phyloP scores from a whole-genome alignment of 2,797 vertebrate genomes.

The Schizopygopsis pylzovi region DNA sequence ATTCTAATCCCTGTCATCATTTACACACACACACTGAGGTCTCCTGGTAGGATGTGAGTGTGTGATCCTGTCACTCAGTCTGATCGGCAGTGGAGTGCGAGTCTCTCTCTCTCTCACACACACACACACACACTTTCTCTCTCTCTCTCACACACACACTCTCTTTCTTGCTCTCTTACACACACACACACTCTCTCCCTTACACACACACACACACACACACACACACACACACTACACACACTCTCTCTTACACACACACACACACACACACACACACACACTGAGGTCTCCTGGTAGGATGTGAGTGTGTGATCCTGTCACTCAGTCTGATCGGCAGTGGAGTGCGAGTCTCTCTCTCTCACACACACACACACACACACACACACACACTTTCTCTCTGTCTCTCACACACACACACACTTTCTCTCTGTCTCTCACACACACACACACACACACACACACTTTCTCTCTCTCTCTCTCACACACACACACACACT shows the following conservation, averaged over 20 bases:
- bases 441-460: too few relatives aligned
- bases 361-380: too few relatives aligned
- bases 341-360: neutral
- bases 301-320: slow-evolving; percentile 54
- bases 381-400: too few relatives aligned
- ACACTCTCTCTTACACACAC: too few relatives aligned
- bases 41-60: slow-evolving; percentile 46
- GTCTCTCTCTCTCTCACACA: neutral
- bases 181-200: neutral
- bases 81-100: slow-evolving; percentile 68
- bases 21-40: slow-evolving; percentile 42
- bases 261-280: slow-evolving; percentile 24
- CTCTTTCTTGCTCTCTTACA: too few relatives aligned
- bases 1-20: slow-evolving; percentile 71
- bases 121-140: slow-evolving; percentile 28
- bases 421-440: too few relatives aligned
- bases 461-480: too few relatives aligned
- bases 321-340: slow-evolving; percentile 72
- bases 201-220: neutral
- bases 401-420: too few relatives aligned
- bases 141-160: too few relatives aligned
- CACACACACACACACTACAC: too few relatives aligned
- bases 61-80: slow-evolving; percentile 62
- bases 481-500: too few relatives aligned
- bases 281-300: slow-evolving; percentile 51